Evolutionary conservation across 2,888 invertebrate genomes (phyloP).

Genomic region (Drosophila siamana): DNA sequence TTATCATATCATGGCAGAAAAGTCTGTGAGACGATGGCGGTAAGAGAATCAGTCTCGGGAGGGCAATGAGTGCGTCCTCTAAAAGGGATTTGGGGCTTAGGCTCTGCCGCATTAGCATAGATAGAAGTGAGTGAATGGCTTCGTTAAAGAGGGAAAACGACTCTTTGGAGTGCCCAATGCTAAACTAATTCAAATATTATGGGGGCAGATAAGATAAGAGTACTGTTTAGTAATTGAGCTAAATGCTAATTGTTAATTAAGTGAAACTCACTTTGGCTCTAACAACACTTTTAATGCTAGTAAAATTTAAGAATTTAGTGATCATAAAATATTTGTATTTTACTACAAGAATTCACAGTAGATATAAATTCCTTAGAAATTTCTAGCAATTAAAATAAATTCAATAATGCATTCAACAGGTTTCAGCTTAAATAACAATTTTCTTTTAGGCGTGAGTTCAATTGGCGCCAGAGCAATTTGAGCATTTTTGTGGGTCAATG

Average conservation of each 20-base stretch:
- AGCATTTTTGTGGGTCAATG: constrained; percentile 47
- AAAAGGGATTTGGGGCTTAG: constrained; percentile 61
- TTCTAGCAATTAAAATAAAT: no score
- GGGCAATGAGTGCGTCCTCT: constrained; percentile 65
- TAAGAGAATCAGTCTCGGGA: constrained; percentile 55
- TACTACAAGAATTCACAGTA: no score
- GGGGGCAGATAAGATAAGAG: not conserved
- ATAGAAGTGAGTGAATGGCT: constrained; percentile 28
- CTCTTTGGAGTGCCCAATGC: constrained; percentile 16
- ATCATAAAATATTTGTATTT: no score
- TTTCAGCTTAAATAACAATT: not conserved
- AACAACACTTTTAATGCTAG: not conserved
- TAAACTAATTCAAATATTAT: not conserved
- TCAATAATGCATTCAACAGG: constrained; percentile 21
- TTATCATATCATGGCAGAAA: constrained; percentile 69
- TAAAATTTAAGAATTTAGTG: no score
- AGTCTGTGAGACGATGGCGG: not conserved
- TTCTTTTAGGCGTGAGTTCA: constrained; percentile 8
- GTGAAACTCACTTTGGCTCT: not conserved
- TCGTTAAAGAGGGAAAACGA: not conserved
- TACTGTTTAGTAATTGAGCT: not conserved
- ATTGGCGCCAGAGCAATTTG: constrained; percentile 28
- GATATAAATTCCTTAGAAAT: no score
- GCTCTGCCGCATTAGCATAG: constrained; percentile 58
- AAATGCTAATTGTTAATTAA: constrained; percentile 13